Percentiles rank a stretch among this genome's conserved stretches.
Evolutionary conservation across 2,888 invertebrate species (phyloP).

Genomic region (Andricus quercusramuli): DNA sequence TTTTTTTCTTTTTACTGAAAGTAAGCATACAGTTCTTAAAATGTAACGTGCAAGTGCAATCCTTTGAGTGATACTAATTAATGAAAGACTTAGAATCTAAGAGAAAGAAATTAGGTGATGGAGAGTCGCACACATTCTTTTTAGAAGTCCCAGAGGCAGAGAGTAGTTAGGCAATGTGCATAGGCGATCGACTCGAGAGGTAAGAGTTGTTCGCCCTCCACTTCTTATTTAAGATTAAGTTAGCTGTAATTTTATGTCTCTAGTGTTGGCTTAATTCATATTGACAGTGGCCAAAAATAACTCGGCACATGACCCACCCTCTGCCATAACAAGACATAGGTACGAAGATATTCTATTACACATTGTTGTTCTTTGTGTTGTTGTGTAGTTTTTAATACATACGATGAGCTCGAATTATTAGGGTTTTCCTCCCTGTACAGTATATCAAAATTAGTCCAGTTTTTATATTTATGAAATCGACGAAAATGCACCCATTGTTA

Average conservation of each 20-base stretch:
- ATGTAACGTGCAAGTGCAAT: conserved; percentile 51
- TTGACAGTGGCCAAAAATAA: conserved; percentile 71
- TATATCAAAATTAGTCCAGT: too few species aligned
- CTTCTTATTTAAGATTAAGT: conserved; percentile 67
- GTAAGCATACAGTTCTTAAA: neutral
- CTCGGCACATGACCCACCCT: conserved; percentile 69
- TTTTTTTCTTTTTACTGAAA: neutral
- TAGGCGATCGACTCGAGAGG: conserved; percentile 61
- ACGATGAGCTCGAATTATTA: neutral
- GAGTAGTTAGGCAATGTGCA: conserved; percentile 68
- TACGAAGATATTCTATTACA: conserved; percentile 64
- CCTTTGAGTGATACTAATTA: conserved; percentile 58
- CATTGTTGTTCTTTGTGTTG: conserved; percentile 69
- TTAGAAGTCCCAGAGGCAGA: conserved; percentile 69
- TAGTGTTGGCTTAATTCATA: conserved; percentile 68
- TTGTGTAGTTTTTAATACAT: conserved; percentile 67
- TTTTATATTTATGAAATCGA: too few species aligned
- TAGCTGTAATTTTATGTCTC: conserved; percentile 63
- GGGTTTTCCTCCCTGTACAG: too few species aligned
- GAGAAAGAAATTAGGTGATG: conserved; percentile 15
- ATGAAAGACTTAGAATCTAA: conserved; percentile 38
- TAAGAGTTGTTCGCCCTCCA: conserved; percentile 62
- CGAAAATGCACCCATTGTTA: too few species aligned
- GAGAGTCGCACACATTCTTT: conserved; percentile 60
- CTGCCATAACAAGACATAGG: conserved; percentile 68